A percentile compares a stretch with the other conserved stretches of the same genome.
Evolutionary conservation across 2,113 vertebrate genomes (phyloP).

Genomic region (Oncorhynchus masou): DNA sequence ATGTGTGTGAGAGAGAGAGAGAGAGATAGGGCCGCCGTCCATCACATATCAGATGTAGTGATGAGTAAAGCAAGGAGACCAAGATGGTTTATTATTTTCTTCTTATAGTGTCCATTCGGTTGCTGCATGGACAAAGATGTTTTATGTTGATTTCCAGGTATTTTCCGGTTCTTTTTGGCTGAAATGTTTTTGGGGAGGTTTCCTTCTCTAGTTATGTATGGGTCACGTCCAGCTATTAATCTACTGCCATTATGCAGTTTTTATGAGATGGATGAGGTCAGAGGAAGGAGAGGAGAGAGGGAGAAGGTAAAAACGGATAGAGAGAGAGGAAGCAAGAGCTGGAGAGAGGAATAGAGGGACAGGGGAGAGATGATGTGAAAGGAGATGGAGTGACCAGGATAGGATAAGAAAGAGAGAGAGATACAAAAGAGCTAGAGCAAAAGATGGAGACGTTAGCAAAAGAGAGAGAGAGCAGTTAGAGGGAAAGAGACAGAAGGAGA

Average conservation of each 20-base stretch:
- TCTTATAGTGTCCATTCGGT: slow-evolving; percentile 18
- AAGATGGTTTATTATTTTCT: not conserved
- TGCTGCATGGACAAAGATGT: slow-evolving; percentile 9
- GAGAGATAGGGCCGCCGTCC: too few species aligned
- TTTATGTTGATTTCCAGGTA: not conserved
- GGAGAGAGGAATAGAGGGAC: slow-evolving; percentile 29
- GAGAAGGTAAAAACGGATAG: not conserved
- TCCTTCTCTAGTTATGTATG: slow-evolving; percentile 33
- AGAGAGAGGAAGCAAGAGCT: slow-evolving; percentile 24
- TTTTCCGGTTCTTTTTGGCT: not conserved
- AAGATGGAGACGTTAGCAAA: not conserved
- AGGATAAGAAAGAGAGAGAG: not conserved
- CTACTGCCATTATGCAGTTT: not conserved
- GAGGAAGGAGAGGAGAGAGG: slow-evolving; percentile 18
- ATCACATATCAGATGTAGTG: not conserved
- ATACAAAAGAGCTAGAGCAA: not conserved
- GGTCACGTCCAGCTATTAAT: slow-evolving; percentile 36
- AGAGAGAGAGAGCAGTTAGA: not conserved
- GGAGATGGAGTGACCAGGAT: not conserved
- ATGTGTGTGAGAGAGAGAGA: too few species aligned
- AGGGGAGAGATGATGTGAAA: slow-evolving; percentile 1
- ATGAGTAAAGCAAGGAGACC: not conserved
- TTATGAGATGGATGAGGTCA: not conserved
- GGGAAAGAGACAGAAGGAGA: not conserved
- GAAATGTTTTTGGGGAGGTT: slow-evolving; percentile 6